These are phyloP conservation scores for Cichladusa arquata DNA, from an alignment of 2,113 vertebrate species.

Conservation along the genomic window DNA sequence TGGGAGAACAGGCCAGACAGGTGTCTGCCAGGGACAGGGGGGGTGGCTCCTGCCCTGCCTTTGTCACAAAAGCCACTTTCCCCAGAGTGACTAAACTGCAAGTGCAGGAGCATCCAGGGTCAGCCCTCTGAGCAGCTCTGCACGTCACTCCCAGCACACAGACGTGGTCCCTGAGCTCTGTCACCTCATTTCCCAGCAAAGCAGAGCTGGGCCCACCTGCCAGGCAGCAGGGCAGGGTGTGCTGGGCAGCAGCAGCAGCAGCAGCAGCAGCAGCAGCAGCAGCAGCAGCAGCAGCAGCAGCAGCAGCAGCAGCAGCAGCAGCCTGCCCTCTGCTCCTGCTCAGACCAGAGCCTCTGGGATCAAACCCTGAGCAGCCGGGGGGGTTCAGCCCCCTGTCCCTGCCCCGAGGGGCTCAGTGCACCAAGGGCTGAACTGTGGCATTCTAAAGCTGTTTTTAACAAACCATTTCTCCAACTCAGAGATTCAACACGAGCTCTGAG, in stretches of 20 bases:
- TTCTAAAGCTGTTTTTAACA: background rate
- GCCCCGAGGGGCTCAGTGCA: fast-evolving
- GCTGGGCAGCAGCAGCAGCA: background rate
- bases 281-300: background rate
- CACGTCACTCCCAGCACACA: fast-evolving
- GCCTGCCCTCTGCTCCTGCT: background rate
- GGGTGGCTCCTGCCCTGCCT: background rate
- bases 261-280: no score
- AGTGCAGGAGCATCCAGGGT: background rate
- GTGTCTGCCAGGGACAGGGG: background rate
- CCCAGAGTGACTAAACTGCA: background rate
- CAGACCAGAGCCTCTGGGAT: fast-evolving
- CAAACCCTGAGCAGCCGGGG: background rate
- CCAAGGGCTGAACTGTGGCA: fast-evolving
- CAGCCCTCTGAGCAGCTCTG: background rate
- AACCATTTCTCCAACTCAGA: fast-evolving
- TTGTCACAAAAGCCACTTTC: background rate
- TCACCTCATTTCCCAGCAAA: background rate
- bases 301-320: background rate
- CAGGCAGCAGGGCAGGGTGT: background rate
- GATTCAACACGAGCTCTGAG: background rate
- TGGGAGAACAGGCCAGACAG: constrained; percentile 26
- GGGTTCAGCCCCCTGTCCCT: fast-evolving
- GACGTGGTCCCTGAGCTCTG: fast-evolving
- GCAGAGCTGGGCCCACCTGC: background rate